These are phyloP conservation scores for Hylaeus anthracinus DNA, from an alignment of 1,140 invertebrate genomes.

Conservation along the genomic window DNA sequence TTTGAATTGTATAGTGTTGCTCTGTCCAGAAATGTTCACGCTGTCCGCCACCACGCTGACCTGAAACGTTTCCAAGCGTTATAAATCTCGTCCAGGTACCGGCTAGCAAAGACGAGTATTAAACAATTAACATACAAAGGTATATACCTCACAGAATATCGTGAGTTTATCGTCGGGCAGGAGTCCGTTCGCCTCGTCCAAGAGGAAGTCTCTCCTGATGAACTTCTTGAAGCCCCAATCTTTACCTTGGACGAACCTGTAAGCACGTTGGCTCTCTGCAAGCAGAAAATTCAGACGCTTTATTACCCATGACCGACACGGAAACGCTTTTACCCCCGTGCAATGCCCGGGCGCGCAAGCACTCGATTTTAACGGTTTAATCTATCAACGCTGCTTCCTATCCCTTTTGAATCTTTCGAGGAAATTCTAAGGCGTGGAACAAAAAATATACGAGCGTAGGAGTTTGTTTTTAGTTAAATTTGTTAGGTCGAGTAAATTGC, in stretches of 20 bases:
- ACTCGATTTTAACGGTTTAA: too few relatives aligned
- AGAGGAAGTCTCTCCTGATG: slow-evolving; percentile 97
- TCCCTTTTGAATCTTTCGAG: too few relatives aligned
- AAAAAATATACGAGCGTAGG: too few relatives aligned
- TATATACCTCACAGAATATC: slow-evolving; percentile 97
- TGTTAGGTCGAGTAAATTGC: too few relatives aligned
- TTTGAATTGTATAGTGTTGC: slow-evolving; percentile 97
- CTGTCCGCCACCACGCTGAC: slow-evolving; percentile 98
- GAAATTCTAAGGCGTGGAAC: too few relatives aligned
- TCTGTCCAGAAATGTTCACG: slow-evolving; percentile 97
- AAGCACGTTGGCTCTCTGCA: slow-evolving; percentile 93
- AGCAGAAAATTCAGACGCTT: slow-evolving; percentile 13
- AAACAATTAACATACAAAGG: slow-evolving; percentile 64
- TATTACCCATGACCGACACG: too few relatives aligned
- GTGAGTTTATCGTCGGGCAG: slow-evolving; percentile 99
- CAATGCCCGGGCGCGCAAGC: too few relatives aligned
- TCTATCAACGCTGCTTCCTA: too few relatives aligned
- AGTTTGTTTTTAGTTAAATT: too few relatives aligned
- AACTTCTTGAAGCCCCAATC: slow-evolving; percentile 99
- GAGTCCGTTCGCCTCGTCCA: slow-evolving; percentile 98
- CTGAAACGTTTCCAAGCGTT: slow-evolving; percentile 71
- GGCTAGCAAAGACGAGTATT: slow-evolving; percentile 35
- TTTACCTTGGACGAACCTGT: slow-evolving; percentile 99
- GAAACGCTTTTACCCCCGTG: too few relatives aligned
- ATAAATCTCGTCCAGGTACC: background rate